Evolutionary conservation across 2,888 invertebrate genomes (phyloP), one percentile per base, ranked within the genome.

Genomic region (Agrilus biguttatus): DNA sequence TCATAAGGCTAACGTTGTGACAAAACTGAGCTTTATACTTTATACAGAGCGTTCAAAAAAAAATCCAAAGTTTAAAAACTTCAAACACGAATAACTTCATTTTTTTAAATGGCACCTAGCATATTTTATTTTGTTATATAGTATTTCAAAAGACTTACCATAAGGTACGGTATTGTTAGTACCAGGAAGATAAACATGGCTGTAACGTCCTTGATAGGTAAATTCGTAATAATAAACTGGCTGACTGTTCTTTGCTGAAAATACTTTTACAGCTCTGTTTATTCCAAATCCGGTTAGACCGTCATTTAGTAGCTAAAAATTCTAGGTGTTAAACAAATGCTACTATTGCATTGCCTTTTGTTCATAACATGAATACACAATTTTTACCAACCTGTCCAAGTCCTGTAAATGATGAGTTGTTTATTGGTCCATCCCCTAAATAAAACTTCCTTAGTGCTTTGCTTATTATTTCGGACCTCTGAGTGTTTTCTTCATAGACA

Each of bases 181-280:
- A 37, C 61, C 64, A 0, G 72, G 69, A 52, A 73, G 71, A 47
- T 71, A 68, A 33, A 68, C 69, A 50, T 72, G 70, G 53, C 78
- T 78, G 50, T 69, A 71, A 47, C 72, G 65, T 3, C 80, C 80
- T 53, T 75, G 67, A 56, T 75, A 79, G 5, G 70, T 66, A 52
- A 80, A 78, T 37, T 71, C 63, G 56, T 77, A 78, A 56, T 77
- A 78, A 59, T 71, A 82, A 2, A 80, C 74, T 10, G 71, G 67
- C 35, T 67, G 52, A 3, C 65, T 65, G 1, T 72, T 77, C 32
- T 72, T 65, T 6, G 70, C 65, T 1, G 77, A 69, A 21, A 80
- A 66, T 44, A 81, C 55, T 51, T 76, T 73, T 0, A 74, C 75
- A 44, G 75, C 69, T 40, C 78, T 71, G 55, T 81, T 74, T 2